phyloP scores from a whole-genome alignment of 2,113 vertebrate species.

The Acrocephalus arundinaceus region DNA sequence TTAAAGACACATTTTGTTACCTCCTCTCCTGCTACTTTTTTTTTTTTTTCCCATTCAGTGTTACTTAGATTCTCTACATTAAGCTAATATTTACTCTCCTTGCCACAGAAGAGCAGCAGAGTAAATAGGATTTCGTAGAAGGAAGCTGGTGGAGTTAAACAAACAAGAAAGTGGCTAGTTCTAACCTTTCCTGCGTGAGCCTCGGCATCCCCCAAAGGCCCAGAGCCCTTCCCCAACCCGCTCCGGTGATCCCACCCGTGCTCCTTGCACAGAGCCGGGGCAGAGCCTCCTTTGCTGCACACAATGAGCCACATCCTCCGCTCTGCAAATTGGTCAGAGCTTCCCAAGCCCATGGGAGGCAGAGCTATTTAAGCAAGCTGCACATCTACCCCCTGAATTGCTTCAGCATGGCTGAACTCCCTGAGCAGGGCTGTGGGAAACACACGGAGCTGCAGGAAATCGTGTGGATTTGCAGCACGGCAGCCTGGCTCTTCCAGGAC shows the following conservation, averaged over 20 bases:
- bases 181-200: constrained; percentile 28
- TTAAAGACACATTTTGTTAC: constrained; percentile 22
- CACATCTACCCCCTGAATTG: neutral
- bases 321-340: neutral
- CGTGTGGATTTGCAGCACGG: neutral
- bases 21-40: neutral
- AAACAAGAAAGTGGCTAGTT: constrained; percentile 33
- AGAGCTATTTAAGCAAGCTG: constrained; percentile 1
- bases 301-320: neutral
- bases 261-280: neutral
- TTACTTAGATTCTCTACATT: constrained; percentile 59
- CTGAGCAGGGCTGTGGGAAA: neutral
- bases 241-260: neutral
- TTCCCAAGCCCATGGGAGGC: neutral
- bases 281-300: neutral
- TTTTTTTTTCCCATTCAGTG: neutral
- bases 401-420: constrained; percentile 12
- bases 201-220: constrained; percentile 5
- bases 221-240: neutral
- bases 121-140: constrained; percentile 51
- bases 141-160: constrained; percentile 56
- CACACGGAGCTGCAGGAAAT: neutral
- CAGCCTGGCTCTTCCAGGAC: neutral
- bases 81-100: constrained; percentile 65
- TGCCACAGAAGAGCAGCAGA: constrained; percentile 53